Conservation (phyloP, 2,797 vertebrate genomes). For the Presbytis comata region DNA sequence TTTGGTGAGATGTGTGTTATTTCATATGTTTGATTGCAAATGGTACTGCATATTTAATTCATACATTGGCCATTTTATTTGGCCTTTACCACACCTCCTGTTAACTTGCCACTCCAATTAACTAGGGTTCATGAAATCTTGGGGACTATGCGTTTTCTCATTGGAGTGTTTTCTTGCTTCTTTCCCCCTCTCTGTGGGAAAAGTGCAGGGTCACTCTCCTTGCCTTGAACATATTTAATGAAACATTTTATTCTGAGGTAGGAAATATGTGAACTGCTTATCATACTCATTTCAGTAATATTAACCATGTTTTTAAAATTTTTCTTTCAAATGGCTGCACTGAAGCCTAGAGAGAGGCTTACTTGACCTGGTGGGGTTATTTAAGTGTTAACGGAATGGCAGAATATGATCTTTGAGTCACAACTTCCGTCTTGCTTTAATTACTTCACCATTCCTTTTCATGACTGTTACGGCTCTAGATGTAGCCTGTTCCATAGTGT, state of each 20-base stretch:
- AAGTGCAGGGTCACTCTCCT: background rate
- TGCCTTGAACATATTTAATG: background rate
- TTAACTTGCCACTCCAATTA: background rate
- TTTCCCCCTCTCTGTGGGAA: background rate
- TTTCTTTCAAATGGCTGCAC: constrained; percentile 54
- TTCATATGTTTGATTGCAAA: background rate
- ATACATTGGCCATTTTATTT: background rate
- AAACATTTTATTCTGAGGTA: constrained; percentile 50
- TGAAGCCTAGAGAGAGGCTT: constrained; percentile 53
- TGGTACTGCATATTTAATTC: background rate
- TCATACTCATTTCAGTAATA: constrained; percentile 45
- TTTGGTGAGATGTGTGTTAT: constrained; percentile 4
- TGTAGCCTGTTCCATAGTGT: constrained; percentile 38
- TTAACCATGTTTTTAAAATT: constrained; percentile 53
- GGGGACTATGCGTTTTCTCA: background rate
- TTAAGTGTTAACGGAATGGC: constrained; percentile 70
- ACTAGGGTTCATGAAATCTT: background rate
- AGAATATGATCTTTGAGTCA: constrained; percentile 61
- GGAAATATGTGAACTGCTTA: constrained; percentile 21
- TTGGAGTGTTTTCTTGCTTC: background rate
- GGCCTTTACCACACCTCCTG: background rate
- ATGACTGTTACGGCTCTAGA: constrained; percentile 30
- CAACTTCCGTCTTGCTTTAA: constrained; percentile 51
- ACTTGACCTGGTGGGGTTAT: constrained; percentile 58
- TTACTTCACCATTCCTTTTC: constrained; percentile 56